These are phyloP conservation scores for Trachythela sp. DNA, from an alignment of 64 coral and sea anemone genomes.

Conservation along the genomic window DNA sequence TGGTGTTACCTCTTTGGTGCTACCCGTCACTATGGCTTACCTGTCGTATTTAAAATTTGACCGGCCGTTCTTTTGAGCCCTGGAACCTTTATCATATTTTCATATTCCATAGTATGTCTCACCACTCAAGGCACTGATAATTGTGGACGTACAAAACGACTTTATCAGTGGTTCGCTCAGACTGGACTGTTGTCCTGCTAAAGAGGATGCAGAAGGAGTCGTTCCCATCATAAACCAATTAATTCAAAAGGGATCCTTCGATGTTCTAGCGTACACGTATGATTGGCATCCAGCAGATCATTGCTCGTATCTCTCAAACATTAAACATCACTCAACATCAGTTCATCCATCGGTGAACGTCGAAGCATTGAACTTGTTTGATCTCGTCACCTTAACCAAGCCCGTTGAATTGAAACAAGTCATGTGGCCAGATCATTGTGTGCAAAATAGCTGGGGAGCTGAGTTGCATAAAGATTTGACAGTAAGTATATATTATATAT, in stretches of 20 bases:
- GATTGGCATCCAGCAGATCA: slow-evolving; percentile 87
- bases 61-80: no score
- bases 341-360: slow-evolving; percentile 18
- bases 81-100: neutral
- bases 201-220: slow-evolving; percentile 64
- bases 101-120: neutral
- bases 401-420: slow-evolving; percentile 51
- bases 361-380: slow-evolving; percentile 62
- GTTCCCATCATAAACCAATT: slow-evolving; percentile 60
- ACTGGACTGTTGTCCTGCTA: slow-evolving; percentile 61
- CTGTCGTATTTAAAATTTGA: no score
- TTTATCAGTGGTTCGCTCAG: slow-evolving; percentile 78
- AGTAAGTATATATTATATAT: slow-evolving; percentile 35
- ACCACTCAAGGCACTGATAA: slow-evolving; percentile 47
- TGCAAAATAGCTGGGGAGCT: slow-evolving; percentile 70
- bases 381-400: slow-evolving; percentile 64
- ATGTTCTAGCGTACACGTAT: slow-evolving; percentile 61
- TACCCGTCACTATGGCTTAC: no score
- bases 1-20: no score
- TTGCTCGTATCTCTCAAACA: slow-evolving; percentile 80
- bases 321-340: slow-evolving; percentile 50
- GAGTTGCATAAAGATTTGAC: slow-evolving; percentile 71
- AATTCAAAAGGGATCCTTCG: slow-evolving; percentile 48
- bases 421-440: slow-evolving; percentile 85
- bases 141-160: slow-evolving; percentile 90